Evolutionary conservation across 2,797 vertebrate genomes (phyloP).

Genomic region (Harpagifer antarcticus): DNA sequence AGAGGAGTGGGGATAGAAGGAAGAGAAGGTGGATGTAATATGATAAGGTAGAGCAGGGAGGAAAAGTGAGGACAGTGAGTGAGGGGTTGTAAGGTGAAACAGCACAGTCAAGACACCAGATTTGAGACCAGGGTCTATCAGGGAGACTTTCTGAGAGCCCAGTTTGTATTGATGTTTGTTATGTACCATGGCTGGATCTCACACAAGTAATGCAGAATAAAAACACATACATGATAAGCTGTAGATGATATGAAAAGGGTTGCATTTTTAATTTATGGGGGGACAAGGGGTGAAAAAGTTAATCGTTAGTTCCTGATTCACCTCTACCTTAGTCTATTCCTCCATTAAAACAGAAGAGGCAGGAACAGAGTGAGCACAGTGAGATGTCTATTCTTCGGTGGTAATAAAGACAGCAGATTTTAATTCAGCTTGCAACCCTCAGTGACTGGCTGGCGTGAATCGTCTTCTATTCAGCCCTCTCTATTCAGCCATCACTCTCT

Average conservation of each 20-base stretch:
- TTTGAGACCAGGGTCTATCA: constrained; percentile 11
- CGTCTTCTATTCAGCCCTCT: constrained; percentile 54
- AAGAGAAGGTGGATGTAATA: constrained; percentile 44
- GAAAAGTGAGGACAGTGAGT: constrained; percentile 25
- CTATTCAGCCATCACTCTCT: constrained; percentile 65
- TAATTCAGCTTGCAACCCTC: constrained; percentile 57
- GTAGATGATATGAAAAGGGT: background rate
- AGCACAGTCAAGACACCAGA: constrained; percentile 25
- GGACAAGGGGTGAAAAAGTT: constrained; percentile 10
- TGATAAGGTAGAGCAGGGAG: constrained; percentile 30
- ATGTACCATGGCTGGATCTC: background rate
- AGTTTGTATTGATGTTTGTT: background rate
- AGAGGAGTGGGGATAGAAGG: constrained; percentile 31
- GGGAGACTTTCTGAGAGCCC: background rate
- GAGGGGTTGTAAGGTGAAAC: background rate
- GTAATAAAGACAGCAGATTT: constrained; percentile 60
- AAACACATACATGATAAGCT: background rate
- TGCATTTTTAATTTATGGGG: background rate
- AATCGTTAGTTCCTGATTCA: constrained; percentile 44
- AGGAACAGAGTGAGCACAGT: constrained; percentile 36
- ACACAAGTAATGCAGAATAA: constrained; percentile 8
- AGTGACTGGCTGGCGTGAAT: constrained; percentile 49
- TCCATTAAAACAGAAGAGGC: constrained; percentile 36
- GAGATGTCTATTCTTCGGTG: constrained; percentile 53
- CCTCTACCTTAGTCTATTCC: constrained; percentile 10